Evolutionary conservation across 2,797 vertebrate genomes (phyloP), one percentile per base, ranked within the genome.

Genomic region (Typhlichthys eigenmanni): DNA sequence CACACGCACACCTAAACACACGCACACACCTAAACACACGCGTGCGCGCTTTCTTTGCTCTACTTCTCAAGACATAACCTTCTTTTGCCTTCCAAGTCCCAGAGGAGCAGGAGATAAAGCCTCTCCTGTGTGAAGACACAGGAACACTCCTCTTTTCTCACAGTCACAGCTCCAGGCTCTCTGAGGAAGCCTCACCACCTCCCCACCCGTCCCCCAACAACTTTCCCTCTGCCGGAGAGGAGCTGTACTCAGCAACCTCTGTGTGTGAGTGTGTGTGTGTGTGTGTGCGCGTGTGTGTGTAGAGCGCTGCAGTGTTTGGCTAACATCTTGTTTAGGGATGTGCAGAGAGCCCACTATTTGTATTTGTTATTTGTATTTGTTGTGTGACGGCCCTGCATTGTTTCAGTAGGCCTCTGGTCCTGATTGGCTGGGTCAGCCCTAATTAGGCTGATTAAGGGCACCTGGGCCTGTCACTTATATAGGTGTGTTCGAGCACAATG

Each of bases 31-130:
- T 19, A 24, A 24, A 24, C 24, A 24, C 19, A 24, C 24, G 24
- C 24, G 24, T 24, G 24, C 24, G 2, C 24, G 24, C 24, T 55
- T 60, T 78, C 78, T 87, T 66, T 66, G 64, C 75, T 87, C 83
- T 51, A 76, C 78, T 85, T 87, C 83, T 85, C 74, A 78, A 82
- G 81, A 89, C 91, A 88, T 74, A 87, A 86, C 85, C 83, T 85
- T 85, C 73, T 72, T 64, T 78, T 87, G 83, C 79, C 72, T 85
- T 71, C 80, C 49, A 60, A 72, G 71, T 89, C 88, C 87, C 91
- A 75, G 53, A 76, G 87, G 88, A 91, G 65, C 5, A 16, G 55
- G 76, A 85, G 82, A 87, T 91, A 89, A 89, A 89, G 88, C 86
- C 85, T 86, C 82, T 83, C 50, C 64, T 75, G 53, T 89, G 83